Base-by-base conservation (phyloP, 2,797 vertebrate genomes). In the Antennarius maculatus region DNA sequence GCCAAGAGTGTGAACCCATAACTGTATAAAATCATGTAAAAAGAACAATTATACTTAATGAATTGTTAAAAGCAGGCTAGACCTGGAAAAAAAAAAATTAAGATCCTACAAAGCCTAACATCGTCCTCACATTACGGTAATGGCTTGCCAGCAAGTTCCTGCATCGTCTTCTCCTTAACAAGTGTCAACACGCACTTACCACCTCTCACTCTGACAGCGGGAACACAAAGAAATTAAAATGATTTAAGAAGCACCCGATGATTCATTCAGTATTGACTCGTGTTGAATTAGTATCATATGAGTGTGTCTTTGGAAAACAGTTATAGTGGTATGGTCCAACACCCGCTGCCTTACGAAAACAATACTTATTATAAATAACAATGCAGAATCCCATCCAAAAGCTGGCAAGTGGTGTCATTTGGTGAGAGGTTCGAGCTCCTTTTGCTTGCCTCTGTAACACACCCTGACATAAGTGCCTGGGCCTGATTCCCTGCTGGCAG, bases 401-500 rank as follows among this genome's bases (percentile, higher is more conserved):
- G 84, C 74, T 83, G 73, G 58, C 83, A 83, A 90, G 74, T 79
- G 69, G 77, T 77, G 51, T 74, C 79, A 65, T 71, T 76, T 69
- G 82, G 83, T 87, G 77, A 86, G 86, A 88, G 78, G 77, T 79
- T 78, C 72, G 11, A 65, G 62, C 70, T 48, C 70, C 52, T 71
- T 76, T 55, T 70, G 50, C 59, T 13, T 64, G 58, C 60, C 48
- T 50, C 59, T 58, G 50, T 79, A 69, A 86, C 59, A 13, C 80
- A 66, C 66, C 54, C 79, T 88, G 79, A 90, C 84, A 87, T 74
- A 82, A 86, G 75, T 72, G 80, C 71, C 83, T 74, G 77, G 80
- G 78, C 85, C 76, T 37, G 45, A 70, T 65, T 88, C 85, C 84
- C 74, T 68, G 71, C 85, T 92, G 93, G 92, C 89, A 92, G 63